Percentiles rank a stretch among this genome's conserved stretches.
Evolutionary conservation across 2,797 vertebrate genomes (phyloP).

Genomic region (Emys orbicularis): DNA sequence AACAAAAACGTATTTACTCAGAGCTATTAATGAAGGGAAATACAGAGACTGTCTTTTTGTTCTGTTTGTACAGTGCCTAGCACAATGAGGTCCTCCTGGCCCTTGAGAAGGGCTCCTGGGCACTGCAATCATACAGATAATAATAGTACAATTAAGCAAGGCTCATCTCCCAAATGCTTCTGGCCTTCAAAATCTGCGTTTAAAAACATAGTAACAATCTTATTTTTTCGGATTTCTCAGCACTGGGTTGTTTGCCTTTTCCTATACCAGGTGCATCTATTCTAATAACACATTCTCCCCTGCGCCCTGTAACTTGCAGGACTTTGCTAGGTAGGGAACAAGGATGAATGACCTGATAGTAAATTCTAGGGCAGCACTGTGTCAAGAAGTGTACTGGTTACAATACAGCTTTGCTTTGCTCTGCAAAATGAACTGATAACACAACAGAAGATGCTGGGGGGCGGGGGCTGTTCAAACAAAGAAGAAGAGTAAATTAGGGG

Average conservation of each 20-base stretch:
- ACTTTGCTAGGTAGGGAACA: neutral
- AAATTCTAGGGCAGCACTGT: neutral
- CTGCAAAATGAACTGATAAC: conserved; percentile 13
- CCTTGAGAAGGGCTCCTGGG: no score
- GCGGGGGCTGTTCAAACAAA: neutral
- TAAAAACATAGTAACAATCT: conserved; percentile 25
- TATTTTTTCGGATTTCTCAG: neutral
- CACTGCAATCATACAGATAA: no score
- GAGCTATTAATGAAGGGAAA: conserved; percentile 31
- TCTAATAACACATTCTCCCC: neutral
- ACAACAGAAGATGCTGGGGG: neutral
- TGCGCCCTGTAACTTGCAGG: neutral
- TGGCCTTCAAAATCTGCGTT: neutral
- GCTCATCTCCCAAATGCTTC: conserved; percentile 7
- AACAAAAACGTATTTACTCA: conserved; percentile 24
- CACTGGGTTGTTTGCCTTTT: neutral
- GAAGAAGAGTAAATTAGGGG: neutral
- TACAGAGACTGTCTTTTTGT: neutral
- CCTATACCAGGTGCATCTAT: neutral
- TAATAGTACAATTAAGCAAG: neutral
- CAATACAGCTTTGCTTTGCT: neutral
- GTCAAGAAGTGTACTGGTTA: neutral
- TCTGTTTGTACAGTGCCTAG: no score
- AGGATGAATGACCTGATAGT: neutral
- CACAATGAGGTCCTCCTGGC: no score